Conservation (phyloP, 1,140 invertebrate species). For the Bombyx mori region ASM3026992v2 NC_085128.1:11372501-11373000, state of each 20-base stretch:
- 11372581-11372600: too few species aligned
- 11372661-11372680: neutral
- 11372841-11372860: constrained; percentile 68
- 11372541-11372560: too few species aligned
- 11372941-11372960: too few species aligned
- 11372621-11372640: neutral
- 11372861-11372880: constrained; percentile 65
- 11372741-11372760: constrained; percentile 43
- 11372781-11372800: constrained; percentile 49
- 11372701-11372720: constrained; percentile 7
- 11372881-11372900: constrained; percentile 58
- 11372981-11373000: too few species aligned
- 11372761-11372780: constrained; percentile 58
- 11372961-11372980: too few species aligned
- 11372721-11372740: constrained; percentile 26
- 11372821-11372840: constrained; percentile 67
- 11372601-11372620: neutral
- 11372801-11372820: constrained; percentile 65
- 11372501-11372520: too few species aligned
- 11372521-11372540: too few species aligned
- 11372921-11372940: too few species aligned
- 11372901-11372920: neutral
- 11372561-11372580: too few species aligned
- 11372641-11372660: neutral
- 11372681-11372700: too few species aligned